These are phyloP conservation scores for Synanceia verrucosa DNA, from an alignment of 2,797 vertebrate genomes.

Conservation along the genomic window DNA sequence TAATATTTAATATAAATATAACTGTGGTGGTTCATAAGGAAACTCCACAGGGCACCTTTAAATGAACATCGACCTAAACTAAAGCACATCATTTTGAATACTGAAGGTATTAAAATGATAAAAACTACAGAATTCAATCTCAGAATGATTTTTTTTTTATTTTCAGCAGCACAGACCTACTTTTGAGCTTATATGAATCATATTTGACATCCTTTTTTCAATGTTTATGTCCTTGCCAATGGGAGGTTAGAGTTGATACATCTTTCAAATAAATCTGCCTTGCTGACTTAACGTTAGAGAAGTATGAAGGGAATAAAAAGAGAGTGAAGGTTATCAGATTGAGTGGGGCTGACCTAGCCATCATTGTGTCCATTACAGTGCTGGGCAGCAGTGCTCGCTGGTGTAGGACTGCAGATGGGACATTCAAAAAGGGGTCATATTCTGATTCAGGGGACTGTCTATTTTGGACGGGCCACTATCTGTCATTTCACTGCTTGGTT, in stretches of 20 bases:
- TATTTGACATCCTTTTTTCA: neutral
- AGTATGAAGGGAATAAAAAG: neutral
- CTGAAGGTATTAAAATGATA: neutral
- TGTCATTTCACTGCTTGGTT: slow-evolving; percentile 50
- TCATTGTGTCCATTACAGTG: slow-evolving; percentile 30
- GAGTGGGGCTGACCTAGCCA: slow-evolving; percentile 51
- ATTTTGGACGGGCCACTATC: slow-evolving; percentile 59
- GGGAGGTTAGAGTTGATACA: slow-evolving; percentile 1
- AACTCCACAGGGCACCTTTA: neutral
- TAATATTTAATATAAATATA: neutral
- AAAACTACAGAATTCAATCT: neutral
- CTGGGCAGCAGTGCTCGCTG: neutral
- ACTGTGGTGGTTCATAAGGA: neutral
- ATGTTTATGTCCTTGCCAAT: neutral
- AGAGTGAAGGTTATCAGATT: slow-evolving; percentile 38
- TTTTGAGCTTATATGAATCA: slow-evolving; percentile 1
- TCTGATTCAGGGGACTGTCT: slow-evolving; percentile 56
- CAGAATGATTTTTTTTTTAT: neutral
- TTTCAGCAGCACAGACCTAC: neutral
- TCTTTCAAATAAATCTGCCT: neutral
- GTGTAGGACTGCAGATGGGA: slow-evolving; percentile 31
- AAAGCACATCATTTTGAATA: too few relatives aligned
- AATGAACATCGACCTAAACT: too few relatives aligned
- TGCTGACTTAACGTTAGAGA: slow-evolving; percentile 7
- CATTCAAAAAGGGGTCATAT: slow-evolving; percentile 51